These are phyloP conservation scores for Contarinia nasturtii DNA, from an alignment of 1,140 invertebrate genomes.

Conservation along the genomic window DNA sequence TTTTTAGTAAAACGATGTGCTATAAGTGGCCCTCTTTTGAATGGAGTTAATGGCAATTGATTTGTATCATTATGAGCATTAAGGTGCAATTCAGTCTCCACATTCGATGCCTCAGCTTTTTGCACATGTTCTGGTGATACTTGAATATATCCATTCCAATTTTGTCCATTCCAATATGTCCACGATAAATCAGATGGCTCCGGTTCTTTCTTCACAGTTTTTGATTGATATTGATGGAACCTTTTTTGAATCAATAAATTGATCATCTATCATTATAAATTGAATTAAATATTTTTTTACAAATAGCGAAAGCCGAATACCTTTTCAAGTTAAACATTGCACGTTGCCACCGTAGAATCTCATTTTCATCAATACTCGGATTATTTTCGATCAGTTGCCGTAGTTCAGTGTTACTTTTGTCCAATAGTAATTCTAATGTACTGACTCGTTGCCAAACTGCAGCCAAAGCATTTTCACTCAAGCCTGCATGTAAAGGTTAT, in stretches of 20 bases:
- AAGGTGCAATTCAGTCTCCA: slow-evolving; percentile 17
- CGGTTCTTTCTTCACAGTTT: slow-evolving; percentile 5
- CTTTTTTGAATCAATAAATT: too few relatives aligned
- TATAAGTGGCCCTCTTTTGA: slow-evolving; percentile 78
- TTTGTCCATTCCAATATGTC: slow-evolving; percentile 78
- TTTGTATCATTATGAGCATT: slow-evolving; percentile 24
- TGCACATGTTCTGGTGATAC: slow-evolving; percentile 26
- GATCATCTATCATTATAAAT: too few relatives aligned
- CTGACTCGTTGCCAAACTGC: slow-evolving; percentile 34
- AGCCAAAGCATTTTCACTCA: slow-evolving; percentile 23
- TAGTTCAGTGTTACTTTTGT: slow-evolving; percentile 67
- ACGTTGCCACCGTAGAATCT: slow-evolving; percentile 53
- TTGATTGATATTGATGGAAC: slow-evolving; percentile 9
- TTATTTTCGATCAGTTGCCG: slow-evolving; percentile 45
- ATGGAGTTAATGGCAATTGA: slow-evolving; percentile 49
- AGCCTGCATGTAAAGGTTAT: slow-evolving; percentile 9
- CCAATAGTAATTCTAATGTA: slow-evolving; percentile 60
- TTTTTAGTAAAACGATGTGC: slow-evolving; percentile 77
- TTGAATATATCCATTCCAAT: slow-evolving; percentile 5
- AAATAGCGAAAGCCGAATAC: too few relatives aligned
- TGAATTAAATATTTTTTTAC: too few relatives aligned
- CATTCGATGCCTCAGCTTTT: slow-evolving; percentile 48
- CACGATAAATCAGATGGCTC: slow-evolving; percentile 53
- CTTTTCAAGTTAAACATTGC: slow-evolving; percentile 66
- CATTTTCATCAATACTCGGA: slow-evolving; percentile 48